Conservation (phyloP, 2,797 vertebrate genomes). For the Sebastes steindachneri region DNA sequence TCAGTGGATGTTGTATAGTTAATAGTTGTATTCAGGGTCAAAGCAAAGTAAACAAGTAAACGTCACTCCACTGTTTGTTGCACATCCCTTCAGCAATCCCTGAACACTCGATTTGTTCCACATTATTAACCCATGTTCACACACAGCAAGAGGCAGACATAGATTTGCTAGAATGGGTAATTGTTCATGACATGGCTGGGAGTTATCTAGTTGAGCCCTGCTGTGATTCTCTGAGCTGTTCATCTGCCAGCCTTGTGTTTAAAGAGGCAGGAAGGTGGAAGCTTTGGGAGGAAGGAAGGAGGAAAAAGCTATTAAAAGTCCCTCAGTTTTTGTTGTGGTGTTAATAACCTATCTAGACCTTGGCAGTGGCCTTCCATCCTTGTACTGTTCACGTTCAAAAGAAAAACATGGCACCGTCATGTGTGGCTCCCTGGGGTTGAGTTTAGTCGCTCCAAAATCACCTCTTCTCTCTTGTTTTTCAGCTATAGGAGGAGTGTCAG, state of each 20-base stretch:
- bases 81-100: conserved; percentile 20
- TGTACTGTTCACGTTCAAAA: conserved; percentile 30
- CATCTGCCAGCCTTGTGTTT: conserved; percentile 41
- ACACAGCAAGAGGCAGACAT: neutral
- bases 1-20: neutral
- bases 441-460: conserved; percentile 29
- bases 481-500: conserved; percentile 78
- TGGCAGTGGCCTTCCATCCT: conserved; percentile 51
- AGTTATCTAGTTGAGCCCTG: conserved; percentile 2
- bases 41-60: neutral
- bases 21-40: neutral
- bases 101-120: conserved; percentile 20
- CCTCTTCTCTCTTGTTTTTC: conserved; percentile 60
- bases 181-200: neutral
- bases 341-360: conserved; percentile 68
- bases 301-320: conserved; percentile 72
- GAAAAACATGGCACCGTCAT: conserved; percentile 37
- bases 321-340: conserved; percentile 36
- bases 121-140: conserved; percentile 8
- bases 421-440: conserved; percentile 28
- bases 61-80: neutral
- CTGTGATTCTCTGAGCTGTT: conserved; percentile 13
- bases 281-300: conserved; percentile 73
- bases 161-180: neutral
- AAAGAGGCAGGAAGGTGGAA: conserved; percentile 65